Base-by-base conservation (phyloP, 1,140 invertebrate species). In the Drosophila nikananu region DNA sequence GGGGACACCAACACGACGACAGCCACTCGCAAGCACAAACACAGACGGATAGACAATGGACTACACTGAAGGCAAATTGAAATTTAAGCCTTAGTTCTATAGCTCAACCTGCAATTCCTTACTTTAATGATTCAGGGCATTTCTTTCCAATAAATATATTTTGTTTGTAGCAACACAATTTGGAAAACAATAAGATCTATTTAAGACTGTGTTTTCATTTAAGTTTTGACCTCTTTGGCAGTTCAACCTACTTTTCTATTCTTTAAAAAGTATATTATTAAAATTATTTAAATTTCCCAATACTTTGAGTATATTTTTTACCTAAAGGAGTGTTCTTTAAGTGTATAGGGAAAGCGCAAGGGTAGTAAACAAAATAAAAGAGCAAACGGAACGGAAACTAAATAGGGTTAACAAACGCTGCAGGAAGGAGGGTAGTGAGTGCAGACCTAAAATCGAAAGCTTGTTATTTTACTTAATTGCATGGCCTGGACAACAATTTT, bases 381-480 rank as follows among this genome's bases (percentile, higher is more conserved):
- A 30, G 51, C 35, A 59, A 41, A 17, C 37, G 57, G 17, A 80
- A 63, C 65, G 58, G 41, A 70, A 75, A 59, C 63, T 61, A 68
- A 80, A 80, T 41, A 62, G 62, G 77, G 77, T 62, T 75, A 75
- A 61, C 58, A 54, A 67, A 35, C 55, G 46, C 25, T 37, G 23
- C 23, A 7, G 17, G n/a, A 12, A 17, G 21, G 21, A 32, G 60
- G 52, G 13, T 27, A n/a, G 13, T 4, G 23, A 23, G 19, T 27
- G 17, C 39, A 64, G 63, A 57, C 77, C 52, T 44, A 42, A 59
- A 75, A 68, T 80, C 64, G 42, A 63, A 58, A 63, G 39, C 48
- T 55, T 75, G 72, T 77, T 75, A 77, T 77, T 77, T 76, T 75
- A 77, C 61, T 59, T 77, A 77, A 67, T 76, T 76, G 71, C 71